Conservation (phyloP, 2,888 invertebrate species). For the Rugalucina vietnamica region DNA sequence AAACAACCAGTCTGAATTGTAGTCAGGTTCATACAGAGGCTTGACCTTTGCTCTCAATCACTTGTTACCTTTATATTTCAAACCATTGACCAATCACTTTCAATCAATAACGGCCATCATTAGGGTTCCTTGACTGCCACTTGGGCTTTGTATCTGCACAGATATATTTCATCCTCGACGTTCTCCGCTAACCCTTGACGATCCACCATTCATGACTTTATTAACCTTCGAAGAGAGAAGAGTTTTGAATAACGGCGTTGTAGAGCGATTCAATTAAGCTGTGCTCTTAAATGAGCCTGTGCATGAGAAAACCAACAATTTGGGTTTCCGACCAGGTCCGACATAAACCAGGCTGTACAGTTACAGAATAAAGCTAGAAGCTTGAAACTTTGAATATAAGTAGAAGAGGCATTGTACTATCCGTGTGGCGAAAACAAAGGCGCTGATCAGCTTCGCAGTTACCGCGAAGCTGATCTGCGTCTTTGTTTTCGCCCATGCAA, state of each 20-base stretch:
- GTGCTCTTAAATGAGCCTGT: too few relatives aligned
- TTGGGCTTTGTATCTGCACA: slow-evolving; percentile 54
- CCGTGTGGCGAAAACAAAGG: too few relatives aligned
- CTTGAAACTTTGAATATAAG: too few relatives aligned
- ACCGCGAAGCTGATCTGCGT: too few relatives aligned
- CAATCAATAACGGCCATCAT: slow-evolving; percentile 53
- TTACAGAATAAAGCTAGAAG: too few relatives aligned
- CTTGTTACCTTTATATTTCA: slow-evolving; percentile 45
- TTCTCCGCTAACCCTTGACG: slow-evolving; percentile 56
- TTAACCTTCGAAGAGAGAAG: slow-evolving; percentile 48
- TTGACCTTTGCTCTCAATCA: slow-evolving; percentile 53
- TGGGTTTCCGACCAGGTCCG: too few relatives aligned
- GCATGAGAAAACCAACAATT: too few relatives aligned
- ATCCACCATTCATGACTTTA: slow-evolving; percentile 48
- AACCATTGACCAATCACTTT: slow-evolving; percentile 58
- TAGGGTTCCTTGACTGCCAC: slow-evolving; percentile 44
- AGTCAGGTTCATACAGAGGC: slow-evolving; percentile 46
- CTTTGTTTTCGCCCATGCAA: too few relatives aligned
- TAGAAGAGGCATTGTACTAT: too few relatives aligned
- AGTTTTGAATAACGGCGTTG: slow-evolving; percentile 35
- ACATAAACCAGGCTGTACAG: too few relatives aligned
- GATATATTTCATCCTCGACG: slow-evolving; percentile 60
- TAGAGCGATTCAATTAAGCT: slow-evolving; percentile 53
- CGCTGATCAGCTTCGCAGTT: too few relatives aligned
- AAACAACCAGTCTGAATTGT: slow-evolving; percentile 2